Evolutionary conservation across 2,113 vertebrate genomes (phyloP).

Genomic region (Gambusia affinis): DNA sequence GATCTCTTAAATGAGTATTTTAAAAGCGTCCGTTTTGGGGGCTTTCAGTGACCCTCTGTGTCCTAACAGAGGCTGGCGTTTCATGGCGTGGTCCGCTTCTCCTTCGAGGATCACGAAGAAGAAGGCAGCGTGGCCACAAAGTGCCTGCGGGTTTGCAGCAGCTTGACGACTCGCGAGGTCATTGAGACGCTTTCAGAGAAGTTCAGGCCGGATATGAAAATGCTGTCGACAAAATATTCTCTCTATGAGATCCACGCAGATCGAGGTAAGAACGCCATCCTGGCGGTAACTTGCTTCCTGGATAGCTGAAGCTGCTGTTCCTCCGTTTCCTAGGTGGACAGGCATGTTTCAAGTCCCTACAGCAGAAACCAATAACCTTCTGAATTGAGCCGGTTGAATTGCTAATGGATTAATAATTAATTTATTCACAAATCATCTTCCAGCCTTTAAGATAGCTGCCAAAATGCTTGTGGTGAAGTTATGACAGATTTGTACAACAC

Average conservation of each 20-base stretch:
- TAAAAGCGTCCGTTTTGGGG: neutral
- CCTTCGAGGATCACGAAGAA: constrained; percentile 88
- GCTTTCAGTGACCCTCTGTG: neutral
- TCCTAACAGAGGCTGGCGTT: constrained; percentile 87
- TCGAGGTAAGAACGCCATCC: constrained; percentile 78
- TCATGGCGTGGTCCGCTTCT: constrained; percentile 94
- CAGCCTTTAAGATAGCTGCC: too few species aligned
- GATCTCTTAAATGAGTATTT: neutral
- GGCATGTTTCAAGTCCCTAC: too few species aligned
- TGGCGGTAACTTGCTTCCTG: neutral
- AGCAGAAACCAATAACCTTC: too few species aligned
- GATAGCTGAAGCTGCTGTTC: neutral
- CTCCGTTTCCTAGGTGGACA: neutral
- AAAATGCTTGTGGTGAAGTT: too few species aligned
- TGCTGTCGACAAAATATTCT: constrained; percentile 85
- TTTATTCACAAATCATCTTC: too few species aligned
- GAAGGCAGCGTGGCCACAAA: constrained; percentile 92
- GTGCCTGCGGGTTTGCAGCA: constrained; percentile 90
- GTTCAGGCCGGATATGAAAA: constrained; percentile 91
- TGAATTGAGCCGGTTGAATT: too few species aligned
- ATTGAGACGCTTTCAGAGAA: constrained; percentile 91
- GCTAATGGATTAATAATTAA: too few species aligned
- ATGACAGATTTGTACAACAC: too few species aligned
- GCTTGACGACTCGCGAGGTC: constrained; percentile 85
- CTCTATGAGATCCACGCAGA: constrained; percentile 89